Percentiles rank a stretch among this genome's conserved stretches.
Evolutionary conservation across 2,113 vertebrate genomes (phyloP).

Genomic region (Nesogale talazaci): DNA sequence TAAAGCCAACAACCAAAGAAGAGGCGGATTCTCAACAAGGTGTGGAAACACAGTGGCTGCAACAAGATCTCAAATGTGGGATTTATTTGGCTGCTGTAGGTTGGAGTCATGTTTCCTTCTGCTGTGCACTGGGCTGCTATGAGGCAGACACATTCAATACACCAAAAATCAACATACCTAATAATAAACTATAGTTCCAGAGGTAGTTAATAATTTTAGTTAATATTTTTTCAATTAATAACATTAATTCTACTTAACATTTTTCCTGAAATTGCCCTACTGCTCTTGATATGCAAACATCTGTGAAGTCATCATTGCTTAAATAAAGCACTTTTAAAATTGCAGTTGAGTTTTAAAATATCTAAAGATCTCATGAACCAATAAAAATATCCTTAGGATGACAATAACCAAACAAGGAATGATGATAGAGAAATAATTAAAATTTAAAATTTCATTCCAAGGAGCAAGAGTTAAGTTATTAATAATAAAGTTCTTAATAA

Average conservation of each 20-base stretch:
- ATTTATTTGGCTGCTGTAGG: no score
- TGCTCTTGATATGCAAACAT: neutral
- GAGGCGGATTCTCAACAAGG: no score
- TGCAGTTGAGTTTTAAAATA: neutral
- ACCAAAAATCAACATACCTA: neutral
- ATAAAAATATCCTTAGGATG: neutral
- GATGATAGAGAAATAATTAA: constrained; percentile 14
- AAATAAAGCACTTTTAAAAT: neutral
- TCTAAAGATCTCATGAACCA: neutral
- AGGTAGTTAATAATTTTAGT: neutral
- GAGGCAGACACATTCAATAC: no score
- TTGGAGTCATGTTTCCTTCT: no score
- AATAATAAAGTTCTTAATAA: no score
- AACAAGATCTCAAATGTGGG: no score
- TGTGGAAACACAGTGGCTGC: no score
- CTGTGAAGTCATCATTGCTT: neutral
- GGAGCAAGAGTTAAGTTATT: no score
- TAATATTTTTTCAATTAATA: neutral
- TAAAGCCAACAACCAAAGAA: no score
- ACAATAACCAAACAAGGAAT: neutral
- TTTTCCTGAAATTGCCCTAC: neutral
- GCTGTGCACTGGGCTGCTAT: no score
- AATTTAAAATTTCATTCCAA: neutral
- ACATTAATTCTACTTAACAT: neutral
- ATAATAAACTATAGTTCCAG: neutral